These are phyloP conservation scores for Erpornis zantholeuca DNA, from an alignment of 2,113 vertebrate genomes.

Conservation along the genomic window DNA sequence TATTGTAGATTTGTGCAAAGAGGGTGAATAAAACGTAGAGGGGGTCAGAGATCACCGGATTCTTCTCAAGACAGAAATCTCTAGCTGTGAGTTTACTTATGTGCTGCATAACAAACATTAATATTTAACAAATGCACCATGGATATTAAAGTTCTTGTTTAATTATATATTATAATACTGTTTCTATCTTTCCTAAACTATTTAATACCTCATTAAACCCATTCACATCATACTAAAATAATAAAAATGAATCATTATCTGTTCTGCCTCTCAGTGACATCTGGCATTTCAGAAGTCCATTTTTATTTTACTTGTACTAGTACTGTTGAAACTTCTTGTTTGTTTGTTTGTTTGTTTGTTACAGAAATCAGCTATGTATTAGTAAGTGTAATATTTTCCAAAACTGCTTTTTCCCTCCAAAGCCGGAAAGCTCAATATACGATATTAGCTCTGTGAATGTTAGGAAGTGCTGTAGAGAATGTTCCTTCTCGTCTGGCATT, in stretches of 20 bases:
- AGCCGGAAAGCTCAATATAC: background rate
- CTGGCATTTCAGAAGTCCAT: background rate
- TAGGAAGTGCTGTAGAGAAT: background rate
- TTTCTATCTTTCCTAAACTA: background rate
- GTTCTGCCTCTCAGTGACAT: background rate
- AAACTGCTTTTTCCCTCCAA: background rate
- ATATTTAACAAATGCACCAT: background rate
- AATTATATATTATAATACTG: background rate
- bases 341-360: background rate
- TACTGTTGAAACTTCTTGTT: background rate
- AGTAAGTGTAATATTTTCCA: background rate
- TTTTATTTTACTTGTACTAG: background rate
- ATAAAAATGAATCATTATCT: background rate
- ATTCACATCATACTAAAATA: background rate
- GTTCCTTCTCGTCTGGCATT: background rate
- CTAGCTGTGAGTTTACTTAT: background rate
- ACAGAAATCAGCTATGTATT: background rate
- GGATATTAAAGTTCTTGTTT: background rate
- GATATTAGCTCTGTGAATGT: background rate
- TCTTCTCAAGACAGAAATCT: background rate
- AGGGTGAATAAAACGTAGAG: background rate
- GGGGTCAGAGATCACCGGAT: background rate
- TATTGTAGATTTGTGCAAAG: background rate
- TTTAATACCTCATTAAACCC: conserved; percentile 6
- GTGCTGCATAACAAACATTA: background rate